phyloP scores from a whole-genome alignment of 2,888 invertebrate species.

The Julus scanicus region DNA sequence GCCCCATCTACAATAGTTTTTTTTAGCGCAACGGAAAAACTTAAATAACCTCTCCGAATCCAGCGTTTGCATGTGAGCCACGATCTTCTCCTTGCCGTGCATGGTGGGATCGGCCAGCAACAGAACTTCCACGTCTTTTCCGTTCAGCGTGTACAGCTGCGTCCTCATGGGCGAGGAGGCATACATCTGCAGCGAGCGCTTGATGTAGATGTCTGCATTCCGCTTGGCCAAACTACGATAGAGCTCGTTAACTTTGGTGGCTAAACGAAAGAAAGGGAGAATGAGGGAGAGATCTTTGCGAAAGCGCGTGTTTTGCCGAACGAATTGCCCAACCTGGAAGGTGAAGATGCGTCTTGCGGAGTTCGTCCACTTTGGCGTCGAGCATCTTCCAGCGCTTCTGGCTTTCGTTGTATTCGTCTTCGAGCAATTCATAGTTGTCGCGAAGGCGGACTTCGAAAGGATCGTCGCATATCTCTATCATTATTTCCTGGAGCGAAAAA shows the following conservation, averaged over 20 bases:
- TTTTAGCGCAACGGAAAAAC: neutral
- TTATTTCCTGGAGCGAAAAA: constrained; percentile 74
- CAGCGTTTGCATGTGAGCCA: constrained; percentile 79
- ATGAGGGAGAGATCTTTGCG: neutral
- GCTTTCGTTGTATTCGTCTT: constrained; percentile 95
- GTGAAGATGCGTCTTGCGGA: constrained; percentile 84
- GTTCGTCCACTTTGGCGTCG: constrained; percentile 84
- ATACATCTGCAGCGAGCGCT: constrained; percentile 82
- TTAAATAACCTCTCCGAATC: constrained; percentile 77
- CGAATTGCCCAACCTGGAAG: constrained; percentile 75
- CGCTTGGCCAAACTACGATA: constrained; percentile 87
- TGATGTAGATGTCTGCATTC: constrained; percentile 96
- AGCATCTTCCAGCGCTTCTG: constrained; percentile 88
- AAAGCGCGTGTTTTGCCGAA: neutral
- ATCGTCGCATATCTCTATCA: constrained; percentile 95
- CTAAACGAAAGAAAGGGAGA: constrained; percentile 60
- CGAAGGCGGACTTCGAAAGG: constrained; percentile 97
- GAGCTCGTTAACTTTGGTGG: constrained; percentile 77
- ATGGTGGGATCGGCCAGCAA: constrained; percentile 88
- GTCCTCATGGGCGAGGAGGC: constrained; percentile 75
- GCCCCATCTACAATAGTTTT: no score
- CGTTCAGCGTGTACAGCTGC: constrained; percentile 86
- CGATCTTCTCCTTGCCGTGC: constrained; percentile 82
- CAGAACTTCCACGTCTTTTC: constrained; percentile 78
- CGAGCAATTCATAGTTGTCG: constrained; percentile 93